Conservation (phyloP, 1,140 invertebrate species). For the Leptinotarsa undecemlineata region DNA sequence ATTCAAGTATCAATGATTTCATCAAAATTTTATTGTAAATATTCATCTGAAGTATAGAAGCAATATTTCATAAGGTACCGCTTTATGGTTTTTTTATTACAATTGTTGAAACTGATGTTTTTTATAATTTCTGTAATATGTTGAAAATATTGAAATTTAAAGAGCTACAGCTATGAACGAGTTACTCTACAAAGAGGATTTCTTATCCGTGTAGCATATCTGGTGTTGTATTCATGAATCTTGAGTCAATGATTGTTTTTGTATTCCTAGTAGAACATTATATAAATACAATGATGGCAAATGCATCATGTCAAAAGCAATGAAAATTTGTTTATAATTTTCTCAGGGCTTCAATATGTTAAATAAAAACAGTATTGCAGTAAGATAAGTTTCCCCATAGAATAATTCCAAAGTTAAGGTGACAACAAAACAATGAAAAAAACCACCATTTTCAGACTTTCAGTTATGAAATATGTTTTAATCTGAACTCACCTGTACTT, state of each 20-base stretch:
- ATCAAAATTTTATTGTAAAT: too few relatives aligned
- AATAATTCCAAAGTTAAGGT: not conserved
- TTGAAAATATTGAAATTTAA: not conserved
- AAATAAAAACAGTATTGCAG: not conserved
- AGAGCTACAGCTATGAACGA: not conserved
- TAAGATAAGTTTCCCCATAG: not conserved
- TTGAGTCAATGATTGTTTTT: slow-evolving; percentile 1
- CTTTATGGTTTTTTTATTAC: too few relatives aligned
- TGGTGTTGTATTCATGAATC: not conserved
- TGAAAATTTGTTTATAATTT: not conserved
- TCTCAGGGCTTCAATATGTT: not conserved
- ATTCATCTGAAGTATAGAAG: too few relatives aligned
- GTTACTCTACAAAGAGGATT: not conserved
- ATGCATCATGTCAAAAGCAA: not conserved
- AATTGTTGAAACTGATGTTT: not conserved
- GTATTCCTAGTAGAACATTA: not conserved
- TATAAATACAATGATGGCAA: slow-evolving; percentile 8
- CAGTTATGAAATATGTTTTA: not conserved
- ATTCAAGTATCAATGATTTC: too few relatives aligned
- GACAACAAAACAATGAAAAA: too few relatives aligned
- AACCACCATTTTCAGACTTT: too few relatives aligned
- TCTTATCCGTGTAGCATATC: not conserved
- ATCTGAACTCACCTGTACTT: slow-evolving; percentile 81
- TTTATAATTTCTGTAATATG: not conserved
- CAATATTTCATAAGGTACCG: too few relatives aligned